These are phyloP conservation scores for Corythaixoides concolor DNA, from an alignment of 2,113 vertebrate genomes.

Conservation along the genomic window DNA sequence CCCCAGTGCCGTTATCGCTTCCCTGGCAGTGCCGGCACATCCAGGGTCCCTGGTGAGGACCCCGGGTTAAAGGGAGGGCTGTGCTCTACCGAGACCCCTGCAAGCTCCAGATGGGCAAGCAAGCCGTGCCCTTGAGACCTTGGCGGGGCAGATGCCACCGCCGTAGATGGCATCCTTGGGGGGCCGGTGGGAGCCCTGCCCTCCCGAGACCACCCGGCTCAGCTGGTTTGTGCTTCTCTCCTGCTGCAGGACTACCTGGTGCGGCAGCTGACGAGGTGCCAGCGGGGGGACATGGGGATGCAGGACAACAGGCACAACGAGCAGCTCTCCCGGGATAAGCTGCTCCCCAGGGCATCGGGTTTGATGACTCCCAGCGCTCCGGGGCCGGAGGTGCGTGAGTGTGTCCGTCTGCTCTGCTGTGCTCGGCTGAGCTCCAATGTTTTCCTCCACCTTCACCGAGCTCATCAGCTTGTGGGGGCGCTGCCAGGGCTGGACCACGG, in stretches of 20 bases:
- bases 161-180: rapidly evolving
- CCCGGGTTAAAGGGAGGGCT: neutral
- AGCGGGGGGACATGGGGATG: rapidly evolving
- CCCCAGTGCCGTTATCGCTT: rapidly evolving
- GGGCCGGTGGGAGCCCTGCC: neutral
- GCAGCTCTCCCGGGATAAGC: rapidly evolving
- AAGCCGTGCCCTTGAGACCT: rapidly evolving
- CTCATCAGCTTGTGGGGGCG: neutral
- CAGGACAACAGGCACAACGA: neutral
- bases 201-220: rapidly evolving
- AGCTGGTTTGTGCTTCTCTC: neutral
- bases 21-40: neutral
- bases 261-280: neutral
- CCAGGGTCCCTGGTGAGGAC: neutral
- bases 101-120: neutral
- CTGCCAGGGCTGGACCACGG: neutral
- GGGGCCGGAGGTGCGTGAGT: rapidly evolving
- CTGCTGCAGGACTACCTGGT: neutral
- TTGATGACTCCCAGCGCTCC: neutral
- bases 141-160: rapidly evolving
- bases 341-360: rapidly evolving
- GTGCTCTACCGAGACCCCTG: neutral
- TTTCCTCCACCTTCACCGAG: neutral
- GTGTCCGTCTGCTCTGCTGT: rapidly evolving
- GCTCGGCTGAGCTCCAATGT: rapidly evolving